A percentile compares a stretch with the other conserved stretches of the same genome.
phyloP scores from a whole-genome alignment of 1,140 invertebrate genomes.

The Drosophila biarmipes region DNA sequence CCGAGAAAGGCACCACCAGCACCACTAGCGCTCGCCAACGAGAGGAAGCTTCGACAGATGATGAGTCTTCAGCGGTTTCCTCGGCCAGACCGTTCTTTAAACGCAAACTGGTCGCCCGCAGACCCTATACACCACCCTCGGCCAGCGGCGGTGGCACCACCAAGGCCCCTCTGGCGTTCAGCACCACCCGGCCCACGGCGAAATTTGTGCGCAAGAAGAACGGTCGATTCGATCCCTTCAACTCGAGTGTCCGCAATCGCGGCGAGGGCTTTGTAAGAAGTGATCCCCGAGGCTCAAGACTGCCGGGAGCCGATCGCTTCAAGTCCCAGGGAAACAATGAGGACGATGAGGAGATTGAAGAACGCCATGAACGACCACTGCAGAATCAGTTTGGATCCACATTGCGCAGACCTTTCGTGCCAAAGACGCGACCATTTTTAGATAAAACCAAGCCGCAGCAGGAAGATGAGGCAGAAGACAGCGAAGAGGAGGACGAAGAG shows the following conservation, averaged over 20 bases:
- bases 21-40: not conserved
- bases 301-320: slow-evolving; percentile 68
- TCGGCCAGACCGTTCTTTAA: slow-evolving; percentile 64
- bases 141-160: slow-evolving; percentile 20
- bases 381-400: slow-evolving; percentile 21
- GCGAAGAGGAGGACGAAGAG: slow-evolving; percentile 34
- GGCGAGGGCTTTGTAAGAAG: slow-evolving; percentile 74
- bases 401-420: slow-evolving; percentile 52
- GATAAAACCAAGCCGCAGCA: slow-evolving; percentile 6
- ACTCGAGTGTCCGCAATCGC: slow-evolving; percentile 64
- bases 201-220: slow-evolving; percentile 78
- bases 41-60: not conserved
- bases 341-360: slow-evolving; percentile 81
- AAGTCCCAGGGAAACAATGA: slow-evolving; percentile 31
- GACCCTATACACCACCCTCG: slow-evolving; percentile 51
- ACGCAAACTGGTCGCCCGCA: slow-evolving; percentile 70
- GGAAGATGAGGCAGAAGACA: slow-evolving; percentile 27
- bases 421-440: slow-evolving; percentile 22
- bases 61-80: not conserved
- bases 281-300: slow-evolving; percentile 58
- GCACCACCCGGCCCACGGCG: slow-evolving; percentile 51
- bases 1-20: slow-evolving; percentile 26
- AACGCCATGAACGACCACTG: slow-evolving; percentile 23
- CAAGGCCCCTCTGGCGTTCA: slow-evolving; percentile 36
- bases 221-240: slow-evolving; percentile 76